Evolutionary conservation across 2,797 vertebrate species (phyloP), one percentile per base, ranked within the genome.

Genomic region (Decapterus maruadsi): DNA sequence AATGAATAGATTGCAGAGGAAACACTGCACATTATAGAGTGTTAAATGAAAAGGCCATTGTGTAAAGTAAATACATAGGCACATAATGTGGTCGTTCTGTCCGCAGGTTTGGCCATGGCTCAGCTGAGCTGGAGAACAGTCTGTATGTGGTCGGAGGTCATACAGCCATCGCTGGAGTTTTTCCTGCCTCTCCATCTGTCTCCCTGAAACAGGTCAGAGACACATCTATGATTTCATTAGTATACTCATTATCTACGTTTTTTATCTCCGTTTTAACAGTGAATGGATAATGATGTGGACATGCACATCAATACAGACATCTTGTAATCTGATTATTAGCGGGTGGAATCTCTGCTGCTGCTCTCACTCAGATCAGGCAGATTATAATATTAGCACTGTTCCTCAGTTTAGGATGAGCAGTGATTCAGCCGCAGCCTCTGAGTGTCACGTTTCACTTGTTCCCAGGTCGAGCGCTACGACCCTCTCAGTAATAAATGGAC

Each of bases 111-210:
- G 97, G 97, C n/a, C 97, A 98, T 0, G 97, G 97, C 60, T 99
- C 97, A 0, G 97, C 97, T 0, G 97, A 99, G 83, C 40, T 99
- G 84, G 96, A 98, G 70, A 96, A 97, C 87, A 96, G 96, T 77
- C 95, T 99, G 0, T 99, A 97, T 0, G 97, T 97, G 16, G 97
- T 99, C 0, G 97, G 97, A 1, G 97, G 97, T 2, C 97, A 99
- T 81, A 98, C 97, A 0, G 97, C 97, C 0, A 96, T 97, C 70
- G 96, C 96, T 0, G 97, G 97, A 0, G 95, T 98, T 72, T 98
- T 97, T 75, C 97, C 97, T 0, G 97, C 97, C 0, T 98, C 97
- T 3, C 97, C 97, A 1, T 99, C 97, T 0, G 96, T 98, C 73
- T 98, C 97, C 5, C 91, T 99, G 71, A 98, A 98, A 81, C 97